phyloP scores from a whole-genome alignment of 2,797 vertebrate genomes.

The Sciurus carolinensis region DNA sequence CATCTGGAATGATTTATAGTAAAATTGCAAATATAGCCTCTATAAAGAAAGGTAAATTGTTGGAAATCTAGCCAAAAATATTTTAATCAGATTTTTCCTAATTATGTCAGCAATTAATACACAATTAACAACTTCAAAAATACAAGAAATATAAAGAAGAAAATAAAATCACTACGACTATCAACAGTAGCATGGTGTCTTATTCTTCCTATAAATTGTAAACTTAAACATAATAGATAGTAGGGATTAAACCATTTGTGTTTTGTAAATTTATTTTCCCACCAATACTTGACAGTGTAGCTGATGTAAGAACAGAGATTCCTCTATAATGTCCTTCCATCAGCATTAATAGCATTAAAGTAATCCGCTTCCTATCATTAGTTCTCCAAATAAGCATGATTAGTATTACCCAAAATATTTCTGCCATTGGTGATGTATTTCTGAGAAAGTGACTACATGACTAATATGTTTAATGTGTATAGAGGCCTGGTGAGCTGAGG shows the following conservation, averaged over 20 bases:
- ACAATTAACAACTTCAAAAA: slow-evolving; percentile 24
- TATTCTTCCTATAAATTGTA: neutral
- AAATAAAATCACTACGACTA: neutral
- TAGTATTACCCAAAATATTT: slow-evolving; percentile 4
- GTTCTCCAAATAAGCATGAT: neutral
- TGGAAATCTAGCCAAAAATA: neutral
- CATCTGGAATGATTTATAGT: neutral
- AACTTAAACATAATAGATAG: neutral
- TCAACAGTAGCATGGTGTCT: neutral
- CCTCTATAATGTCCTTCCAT: neutral
- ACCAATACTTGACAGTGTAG: neutral
- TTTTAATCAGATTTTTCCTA: neutral
- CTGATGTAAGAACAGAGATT: neutral
- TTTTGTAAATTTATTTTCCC: slow-evolving; percentile 41
- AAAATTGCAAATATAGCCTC: neutral
- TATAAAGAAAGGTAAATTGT: neutral
- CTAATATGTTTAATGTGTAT: neutral
- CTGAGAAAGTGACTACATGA: neutral
- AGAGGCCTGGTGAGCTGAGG: neutral
- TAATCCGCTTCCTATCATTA: neutral
- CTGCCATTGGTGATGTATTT: neutral
- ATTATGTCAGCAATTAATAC: neutral
- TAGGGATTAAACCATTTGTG: neutral
- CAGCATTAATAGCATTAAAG: neutral
- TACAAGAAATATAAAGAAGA: neutral